Evolutionary conservation across 37 sponge, comb jelly and placozoan species (phyloP).

Genomic region (Ephydatia muelleri): DNA sequence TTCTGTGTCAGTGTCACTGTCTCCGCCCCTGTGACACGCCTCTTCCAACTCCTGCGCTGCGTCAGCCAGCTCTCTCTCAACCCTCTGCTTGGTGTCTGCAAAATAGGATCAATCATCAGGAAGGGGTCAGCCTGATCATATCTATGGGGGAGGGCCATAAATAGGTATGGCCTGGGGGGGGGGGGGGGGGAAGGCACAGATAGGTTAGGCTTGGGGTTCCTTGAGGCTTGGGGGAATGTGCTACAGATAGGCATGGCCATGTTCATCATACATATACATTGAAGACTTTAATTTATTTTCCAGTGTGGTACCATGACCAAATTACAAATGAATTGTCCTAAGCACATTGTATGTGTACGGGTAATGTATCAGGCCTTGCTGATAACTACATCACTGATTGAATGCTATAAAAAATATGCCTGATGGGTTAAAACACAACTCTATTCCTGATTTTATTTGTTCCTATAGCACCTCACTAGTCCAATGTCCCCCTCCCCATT

Average conservation of each 20-base stretch:
- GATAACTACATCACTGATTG: too few species aligned
- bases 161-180: too few species aligned
- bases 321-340: background rate
- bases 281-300: background rate
- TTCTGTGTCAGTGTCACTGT: background rate
- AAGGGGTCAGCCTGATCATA: background rate
- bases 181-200: too few species aligned
- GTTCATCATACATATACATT: background rate
- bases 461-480: background rate
- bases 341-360: too few species aligned
- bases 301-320: background rate
- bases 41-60: slow-evolving; percentile 50
- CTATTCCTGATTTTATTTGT: background rate
- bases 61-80: slow-evolving; percentile 66
- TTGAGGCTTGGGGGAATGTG: background rate
- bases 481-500: background rate
- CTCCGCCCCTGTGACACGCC: background rate
- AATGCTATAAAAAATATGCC: too few species aligned
- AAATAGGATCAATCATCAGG: background rate
- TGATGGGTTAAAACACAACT: too few species aligned
- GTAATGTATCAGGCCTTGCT: too few species aligned
- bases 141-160: background rate
- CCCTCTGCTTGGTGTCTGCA: slow-evolving; percentile 53
- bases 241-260: background rate
- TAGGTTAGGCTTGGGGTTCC: background rate